These are phyloP conservation scores for Sialis lutaria DNA, from an alignment of 2,888 invertebrate genomes.

Conservation along the genomic window DNA sequence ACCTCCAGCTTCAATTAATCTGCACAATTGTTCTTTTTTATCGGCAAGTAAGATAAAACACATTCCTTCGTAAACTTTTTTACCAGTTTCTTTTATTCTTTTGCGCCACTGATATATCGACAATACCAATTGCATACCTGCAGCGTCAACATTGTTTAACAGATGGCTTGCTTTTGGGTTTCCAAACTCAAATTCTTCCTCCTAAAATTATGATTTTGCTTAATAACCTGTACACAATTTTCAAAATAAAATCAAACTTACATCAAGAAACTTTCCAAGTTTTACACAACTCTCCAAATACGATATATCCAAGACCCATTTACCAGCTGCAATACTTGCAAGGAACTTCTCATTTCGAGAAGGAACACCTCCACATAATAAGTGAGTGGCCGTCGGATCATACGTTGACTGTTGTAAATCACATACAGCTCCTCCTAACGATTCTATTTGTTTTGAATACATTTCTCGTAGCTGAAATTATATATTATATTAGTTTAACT, in stretches of 20 bases:
- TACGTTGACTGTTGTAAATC: constrained; percentile 27
- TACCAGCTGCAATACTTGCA: constrained; percentile 70
- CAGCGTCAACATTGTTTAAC: constrained; percentile 24
- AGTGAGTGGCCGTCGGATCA: constrained; percentile 52
- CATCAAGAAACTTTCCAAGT: constrained; percentile 42
- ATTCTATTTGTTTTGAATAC: constrained; percentile 26
- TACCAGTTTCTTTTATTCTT: constrained; percentile 26
- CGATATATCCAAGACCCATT: constrained; percentile 71
- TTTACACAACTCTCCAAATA: constrained; percentile 54
- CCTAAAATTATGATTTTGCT: constrained; percentile 30
- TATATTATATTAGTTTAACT: no score
- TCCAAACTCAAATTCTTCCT: constrained; percentile 74
- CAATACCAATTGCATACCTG: constrained; percentile 29
- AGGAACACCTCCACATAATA: constrained; percentile 52
- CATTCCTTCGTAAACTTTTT: constrained; percentile 25
- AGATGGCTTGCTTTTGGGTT: constrained; percentile 44
- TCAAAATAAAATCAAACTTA: constrained; percentile 20
- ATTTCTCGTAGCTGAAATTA: no score
- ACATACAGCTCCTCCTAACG: constrained; percentile 46
- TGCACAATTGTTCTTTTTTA: constrained; percentile 39
- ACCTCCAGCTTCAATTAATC: constrained; percentile 63
- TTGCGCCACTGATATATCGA: constrained; percentile 56
- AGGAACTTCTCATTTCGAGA: constrained; percentile 77
- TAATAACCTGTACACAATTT: constrained; percentile 11
- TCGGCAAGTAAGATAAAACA: constrained; percentile 39